phyloP scores from a whole-genome alignment of 2,113 vertebrate genomes.

The Genyomyrus donnyi region DNA sequence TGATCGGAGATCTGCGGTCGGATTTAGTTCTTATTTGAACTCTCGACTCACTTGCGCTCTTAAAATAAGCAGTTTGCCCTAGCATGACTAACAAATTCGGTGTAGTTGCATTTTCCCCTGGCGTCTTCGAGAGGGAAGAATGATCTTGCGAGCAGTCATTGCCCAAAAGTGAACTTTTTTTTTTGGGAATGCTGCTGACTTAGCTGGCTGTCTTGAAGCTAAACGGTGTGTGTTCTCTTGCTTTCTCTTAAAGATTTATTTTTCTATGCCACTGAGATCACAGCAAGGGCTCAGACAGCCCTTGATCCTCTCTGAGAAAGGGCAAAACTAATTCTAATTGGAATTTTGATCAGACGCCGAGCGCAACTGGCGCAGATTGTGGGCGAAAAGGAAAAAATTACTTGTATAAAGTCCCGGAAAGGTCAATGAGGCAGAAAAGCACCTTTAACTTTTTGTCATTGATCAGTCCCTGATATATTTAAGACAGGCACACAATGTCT shows the following conservation, averaged over 20 bases:
- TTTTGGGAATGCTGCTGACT: background rate
- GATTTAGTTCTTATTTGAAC: background rate
- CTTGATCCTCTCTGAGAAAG: background rate
- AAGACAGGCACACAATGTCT: background rate
- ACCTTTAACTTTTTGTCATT: conserved; percentile 6
- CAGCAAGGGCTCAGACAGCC: background rate
- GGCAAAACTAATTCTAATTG: background rate
- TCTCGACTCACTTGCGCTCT: background rate
- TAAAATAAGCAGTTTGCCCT: background rate
- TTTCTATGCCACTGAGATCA: background rate
- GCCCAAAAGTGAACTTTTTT: background rate
- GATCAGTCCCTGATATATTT: background rate
- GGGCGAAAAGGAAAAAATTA: background rate
- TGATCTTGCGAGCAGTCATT: background rate
- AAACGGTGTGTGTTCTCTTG: background rate
- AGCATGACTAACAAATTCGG: background rate
- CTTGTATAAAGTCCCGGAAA: background rate
- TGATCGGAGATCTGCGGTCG: background rate
- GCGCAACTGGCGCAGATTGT: background rate
- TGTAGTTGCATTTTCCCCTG: background rate
- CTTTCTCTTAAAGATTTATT: background rate
- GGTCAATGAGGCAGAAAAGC: conserved; percentile 13
- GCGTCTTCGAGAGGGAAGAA: background rate
- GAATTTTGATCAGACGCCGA: background rate
- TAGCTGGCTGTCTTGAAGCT: background rate